Base-by-base conservation (phyloP, 2,113 vertebrate genomes). In the Riparia riparia region DNA sequence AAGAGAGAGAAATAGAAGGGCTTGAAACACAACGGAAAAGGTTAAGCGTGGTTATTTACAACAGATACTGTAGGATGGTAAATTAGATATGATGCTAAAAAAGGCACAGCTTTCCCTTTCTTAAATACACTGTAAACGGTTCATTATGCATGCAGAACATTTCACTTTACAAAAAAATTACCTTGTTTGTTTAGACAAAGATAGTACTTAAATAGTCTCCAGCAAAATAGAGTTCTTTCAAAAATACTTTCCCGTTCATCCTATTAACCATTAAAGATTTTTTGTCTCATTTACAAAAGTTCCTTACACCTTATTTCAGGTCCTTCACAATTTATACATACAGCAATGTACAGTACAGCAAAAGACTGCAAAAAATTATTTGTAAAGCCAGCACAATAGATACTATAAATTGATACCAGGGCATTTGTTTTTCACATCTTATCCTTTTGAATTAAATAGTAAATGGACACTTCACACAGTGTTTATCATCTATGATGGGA, bases 141-240 rank as follows among this genome's bases (percentile, higher is more conserved):
- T 99, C 99, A 98, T 98, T 98, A 99, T 98, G 99, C 99, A 99
- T 99, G 99, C 99, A 99, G 99, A 99, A 99, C 99, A 98, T 98
- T 98, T 99, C 98, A 99, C 99, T 99, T 99, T 99, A 99, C 99
- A 98, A 99, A 99, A 99, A 99, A 97, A 98, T 98, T 99, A 98
- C 98, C 98, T 99, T 98, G 98, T 98, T 98, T 98, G 97, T 99
- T 99, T 99, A 99, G 99, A 99, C 99, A 99, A 99, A 99, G 98
- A 98, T 98, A 98, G 99, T 99, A 99, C 98, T 99, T 99, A 99
- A 99, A 99, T 99, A 99, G 99, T 98, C 98, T 99, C 99, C 99
- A 99, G 99, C 99, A 99, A 99, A 99, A 99, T 99, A 99, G 98
- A 99, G 99, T 99, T 99, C 99, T 99, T 98, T 99, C 99, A 99